Evolutionary conservation across 2,888 invertebrate genomes (phyloP).

Genomic region (Rhopalosiphum nymphaeae): DNA sequence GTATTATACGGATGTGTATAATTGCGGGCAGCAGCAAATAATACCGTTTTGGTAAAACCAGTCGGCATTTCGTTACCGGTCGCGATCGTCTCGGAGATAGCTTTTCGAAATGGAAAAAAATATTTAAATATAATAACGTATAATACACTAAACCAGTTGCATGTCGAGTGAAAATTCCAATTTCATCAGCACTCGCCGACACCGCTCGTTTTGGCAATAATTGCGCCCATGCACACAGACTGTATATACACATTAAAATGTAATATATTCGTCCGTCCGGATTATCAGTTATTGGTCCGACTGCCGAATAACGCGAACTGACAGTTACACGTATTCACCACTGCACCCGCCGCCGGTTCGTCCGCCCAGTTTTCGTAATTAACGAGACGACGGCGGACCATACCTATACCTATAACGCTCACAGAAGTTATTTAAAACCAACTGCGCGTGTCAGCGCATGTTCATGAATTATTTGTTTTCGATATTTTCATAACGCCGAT

Average conservation of each 20-base stretch:
- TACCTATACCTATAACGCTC: background rate
- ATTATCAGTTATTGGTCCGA: conserved; percentile 32
- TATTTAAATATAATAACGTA: background rate
- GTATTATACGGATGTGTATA: background rate
- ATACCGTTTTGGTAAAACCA: conserved; percentile 15
- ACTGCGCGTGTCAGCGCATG: background rate
- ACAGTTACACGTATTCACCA: conserved; percentile 19
- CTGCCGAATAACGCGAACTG: conserved; percentile 39
- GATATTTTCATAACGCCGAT: background rate
- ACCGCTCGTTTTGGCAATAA: background rate
- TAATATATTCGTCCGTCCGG: conserved; percentile 30
- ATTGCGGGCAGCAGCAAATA: background rate
- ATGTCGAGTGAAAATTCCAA: background rate
- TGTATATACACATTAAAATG: background rate
- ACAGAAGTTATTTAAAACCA: conserved; percentile 5
- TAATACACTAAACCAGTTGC: conserved; percentile 35
- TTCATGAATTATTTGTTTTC: conserved; percentile 30
- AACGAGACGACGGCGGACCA: background rate
- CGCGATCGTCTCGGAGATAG: conserved; percentile 38
- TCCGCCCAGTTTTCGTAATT: conserved; percentile 32
- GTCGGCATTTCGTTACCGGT: conserved; percentile 40
- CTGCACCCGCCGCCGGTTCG: background rate
- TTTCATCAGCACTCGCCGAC: background rate
- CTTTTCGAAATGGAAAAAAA: background rate
- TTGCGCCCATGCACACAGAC: background rate